Evolutionary conservation across 2,888 invertebrate species (phyloP), one percentile per base, ranked within the genome.

Genomic region (Macropis europaea): DNA sequence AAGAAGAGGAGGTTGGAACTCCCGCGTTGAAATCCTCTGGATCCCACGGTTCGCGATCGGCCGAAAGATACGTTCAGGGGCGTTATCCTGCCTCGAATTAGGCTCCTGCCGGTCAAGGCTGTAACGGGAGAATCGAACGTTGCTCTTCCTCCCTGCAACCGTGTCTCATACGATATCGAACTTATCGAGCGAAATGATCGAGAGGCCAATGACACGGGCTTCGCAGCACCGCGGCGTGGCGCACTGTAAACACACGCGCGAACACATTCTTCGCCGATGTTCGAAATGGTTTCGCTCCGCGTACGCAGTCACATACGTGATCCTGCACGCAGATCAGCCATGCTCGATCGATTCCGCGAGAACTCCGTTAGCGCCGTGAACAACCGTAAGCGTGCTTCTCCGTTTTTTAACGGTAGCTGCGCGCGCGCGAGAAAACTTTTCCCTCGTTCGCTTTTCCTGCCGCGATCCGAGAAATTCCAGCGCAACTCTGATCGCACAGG

Each of bases 91-190:
- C 17, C 40, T 32, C 13, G 13, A 59, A 53, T 53, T 36, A 28
- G 36, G 43, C 32, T 50, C 32, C 45, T 30, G 7, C 24, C 52
- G 19, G 32, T 32, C 38, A 4, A 32, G 45, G 6, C 43, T 15
- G 67, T 47, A 56, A 64, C 11, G 26, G 32, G 40, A 43, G 64
- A 50, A 59, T 22, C 15, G 26, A n/a, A 34, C 59, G 54, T 30
- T 30, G 30, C 9, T 30, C 9, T 30, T 30, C 30, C 30, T 30
- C n/a, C n/a, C n/a, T n/a, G n/a, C n/a, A n/a, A 38, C 54, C 32
- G 45, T 4, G 28, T 9, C 13, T 38, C 32, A n/a, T 42, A 34
- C 30, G n/a, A n/a, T n/a, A n/a, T 38, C 52, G 52, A 66, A 53
- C 40, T 53, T 60, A 53, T 61, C 60, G 13, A 15, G 47, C 28